Evolutionary conservation across 1,140 invertebrate genomes (phyloP).

Genomic region (Homalodisca vitripennis): DNA sequence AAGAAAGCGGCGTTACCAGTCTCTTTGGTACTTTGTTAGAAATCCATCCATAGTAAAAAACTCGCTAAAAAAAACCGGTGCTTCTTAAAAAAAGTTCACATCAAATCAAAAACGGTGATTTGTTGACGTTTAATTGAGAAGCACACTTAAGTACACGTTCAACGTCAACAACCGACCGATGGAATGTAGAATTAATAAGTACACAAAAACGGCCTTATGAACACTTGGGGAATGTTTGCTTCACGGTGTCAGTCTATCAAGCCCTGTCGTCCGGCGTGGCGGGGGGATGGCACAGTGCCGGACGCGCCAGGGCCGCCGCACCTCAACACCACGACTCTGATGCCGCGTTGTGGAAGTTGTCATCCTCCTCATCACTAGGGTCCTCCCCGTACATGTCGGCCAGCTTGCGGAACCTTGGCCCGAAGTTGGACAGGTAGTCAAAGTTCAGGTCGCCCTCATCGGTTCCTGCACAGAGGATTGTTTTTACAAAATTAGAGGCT

Average conservation of each 20-base stretch:
- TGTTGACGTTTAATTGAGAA: not conserved
- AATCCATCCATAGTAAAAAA: slow-evolving; percentile 3
- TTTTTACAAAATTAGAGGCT: no score
- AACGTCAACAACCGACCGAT: not conserved
- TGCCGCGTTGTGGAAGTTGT: slow-evolving; percentile 61
- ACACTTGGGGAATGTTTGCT: slow-evolving; percentile 23
- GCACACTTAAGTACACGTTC: slow-evolving; percentile 21
- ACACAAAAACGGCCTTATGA: slow-evolving; percentile 17
- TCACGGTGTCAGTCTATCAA: slow-evolving; percentile 18
- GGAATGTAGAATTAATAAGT: slow-evolving; percentile 21
- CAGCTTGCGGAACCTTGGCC: slow-evolving; percentile 92
- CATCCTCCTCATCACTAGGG: slow-evolving; percentile 75
- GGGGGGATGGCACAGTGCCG: not conserved
- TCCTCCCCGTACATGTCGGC: slow-evolving; percentile 97
- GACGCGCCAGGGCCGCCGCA: not conserved
- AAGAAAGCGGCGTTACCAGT: slow-evolving; percentile 13
- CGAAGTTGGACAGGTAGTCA: slow-evolving; percentile 95
- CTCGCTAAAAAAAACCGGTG: not conserved
- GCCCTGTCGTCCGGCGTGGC: not conserved
- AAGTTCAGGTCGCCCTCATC: slow-evolving; percentile 96
- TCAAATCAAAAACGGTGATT: slow-evolving; percentile 19
- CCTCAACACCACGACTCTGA: slow-evolving; percentile 71
- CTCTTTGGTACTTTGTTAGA: slow-evolving; percentile 19
- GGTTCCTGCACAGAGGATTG: slow-evolving; percentile 70
- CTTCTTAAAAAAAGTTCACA: not conserved